phyloP scores from a whole-genome alignment of 2,113 vertebrate genomes.

The Otis tarda region DNA sequence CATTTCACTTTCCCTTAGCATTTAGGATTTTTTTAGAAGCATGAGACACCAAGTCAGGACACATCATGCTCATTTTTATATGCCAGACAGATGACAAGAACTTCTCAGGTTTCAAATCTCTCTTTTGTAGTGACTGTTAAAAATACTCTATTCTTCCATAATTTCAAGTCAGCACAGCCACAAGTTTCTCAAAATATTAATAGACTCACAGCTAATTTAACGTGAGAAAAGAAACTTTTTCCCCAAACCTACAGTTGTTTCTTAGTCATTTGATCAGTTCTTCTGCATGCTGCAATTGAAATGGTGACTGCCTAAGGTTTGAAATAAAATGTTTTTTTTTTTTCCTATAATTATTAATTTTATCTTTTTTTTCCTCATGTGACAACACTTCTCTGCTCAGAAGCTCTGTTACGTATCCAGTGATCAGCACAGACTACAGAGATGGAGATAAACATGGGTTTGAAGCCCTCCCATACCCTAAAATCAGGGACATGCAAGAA shows the following conservation, averaged over 20 bases:
- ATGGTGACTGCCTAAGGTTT: not conserved
- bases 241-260: not conserved
- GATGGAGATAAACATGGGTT: not conserved
- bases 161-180: not conserved
- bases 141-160: not conserved
- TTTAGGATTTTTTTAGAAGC: not conserved
- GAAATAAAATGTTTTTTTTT: not conserved
- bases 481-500: not conserved
- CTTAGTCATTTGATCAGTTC: not conserved
- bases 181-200: not conserved
- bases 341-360: not conserved
- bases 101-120: not conserved
- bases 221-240: not conserved
- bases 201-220: not conserved
- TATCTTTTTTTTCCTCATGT: not conserved
- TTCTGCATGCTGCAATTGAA: not conserved
- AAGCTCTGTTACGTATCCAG: not conserved
- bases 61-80: not conserved
- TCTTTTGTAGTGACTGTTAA: not conserved
- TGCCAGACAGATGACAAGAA: not conserved
- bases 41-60: not conserved
- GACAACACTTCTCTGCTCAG: not conserved
- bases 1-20: not conserved
- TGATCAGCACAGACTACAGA: not conserved
- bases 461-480: not conserved